Percentiles rank a stretch among this genome's conserved stretches.
phyloP scores from a whole-genome alignment of 30 jellyfish, hydroid and myxozoan species.

The Sanderia malayensis region DNA sequence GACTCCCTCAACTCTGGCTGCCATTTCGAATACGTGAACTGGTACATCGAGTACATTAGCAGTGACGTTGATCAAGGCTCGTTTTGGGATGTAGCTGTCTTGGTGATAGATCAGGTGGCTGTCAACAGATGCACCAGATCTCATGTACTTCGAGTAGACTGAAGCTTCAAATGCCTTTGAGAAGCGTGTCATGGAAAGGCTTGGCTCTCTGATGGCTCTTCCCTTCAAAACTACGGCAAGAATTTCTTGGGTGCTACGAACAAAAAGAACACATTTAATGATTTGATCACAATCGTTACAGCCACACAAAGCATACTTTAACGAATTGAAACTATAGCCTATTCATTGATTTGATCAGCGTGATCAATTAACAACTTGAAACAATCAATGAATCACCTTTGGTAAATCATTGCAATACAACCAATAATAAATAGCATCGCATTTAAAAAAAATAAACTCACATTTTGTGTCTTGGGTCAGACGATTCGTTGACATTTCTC shows the following conservation, averaged over 20 bases:
- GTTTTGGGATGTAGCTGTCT: conserved; percentile 86
- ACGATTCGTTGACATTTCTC: conserved; percentile 88
- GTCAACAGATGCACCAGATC: conserved; percentile 87
- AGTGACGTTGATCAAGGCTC: conserved; percentile 82
- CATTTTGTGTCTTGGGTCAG: conserved; percentile 82
- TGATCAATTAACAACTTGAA: too few relatives aligned
- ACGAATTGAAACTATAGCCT: too few relatives aligned
- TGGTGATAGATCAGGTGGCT: conserved; percentile 91
- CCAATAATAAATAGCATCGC: too few relatives aligned
- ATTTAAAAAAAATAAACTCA: conserved; percentile 9
- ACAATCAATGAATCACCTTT: too few relatives aligned
- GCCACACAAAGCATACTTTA: too few relatives aligned
- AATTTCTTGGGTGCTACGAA: conserved; percentile 56
- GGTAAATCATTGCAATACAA: too few relatives aligned
- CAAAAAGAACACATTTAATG: neutral
- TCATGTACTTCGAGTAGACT: conserved; percentile 50
- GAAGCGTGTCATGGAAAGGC: conserved; percentile 69
- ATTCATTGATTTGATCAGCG: too few relatives aligned
- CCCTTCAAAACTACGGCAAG: conserved; percentile 46
- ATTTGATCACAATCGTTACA: too few relatives aligned
- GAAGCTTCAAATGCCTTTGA: conserved; percentile 92
- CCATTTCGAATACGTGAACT: conserved; percentile 82
- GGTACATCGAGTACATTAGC: conserved; percentile 88
- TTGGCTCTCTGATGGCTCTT: conserved; percentile 37
- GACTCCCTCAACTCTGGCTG: conserved; percentile 87